Base-by-base conservation (phyloP, 2,113 vertebrate genomes). In the Chrysemys picta region DNA sequence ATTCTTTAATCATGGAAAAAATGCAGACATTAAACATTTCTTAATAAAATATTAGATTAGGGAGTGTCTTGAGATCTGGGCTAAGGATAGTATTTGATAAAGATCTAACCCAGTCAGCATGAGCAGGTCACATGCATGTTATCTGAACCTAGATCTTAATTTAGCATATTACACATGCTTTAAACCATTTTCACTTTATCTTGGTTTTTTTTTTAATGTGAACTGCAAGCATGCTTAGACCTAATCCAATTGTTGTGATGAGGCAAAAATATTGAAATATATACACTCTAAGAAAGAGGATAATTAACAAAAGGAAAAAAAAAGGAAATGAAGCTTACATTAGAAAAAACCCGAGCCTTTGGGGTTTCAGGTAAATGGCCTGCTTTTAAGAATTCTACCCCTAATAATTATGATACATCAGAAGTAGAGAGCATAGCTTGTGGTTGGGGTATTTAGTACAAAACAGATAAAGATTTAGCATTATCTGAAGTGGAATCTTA, bases 391-490 rank as follows among this genome's bases (percentile, higher is more conserved):
- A 97, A 94, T 92, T 96, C 78, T 91, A 83, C 88, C 89, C 59
- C 17, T 95, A 96, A 94, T 92, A 96, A 95, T 96, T 90, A 96
- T 85, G 86, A 87, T 80, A 88, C 92, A 88, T 92, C 5, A 90
- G 88, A 95, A 94, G 72, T 84, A 97, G 93, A 91, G 72, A 95
- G 57, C 54, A 80, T 47, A 89, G 88, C 84, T 75, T 95, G 84
- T 1, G 12, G 89, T 95, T 78, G 87, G 82, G 82, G 84, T 93
- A 91, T 93, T 97, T 95, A 97, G 92, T 90, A 95, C 75, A 3
- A 52, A 97, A 94, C 47, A 89, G 87, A 94, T 95, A 96, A 97
- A 96, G 91, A 97, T 90, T 96, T 97, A 96, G 93, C 97, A 97
- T 87, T 97, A 97, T 97, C 92, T 96, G 93, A 98, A 93, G 80